Evolutionary conservation across 1,140 invertebrate species (phyloP).

Genomic region (Limonius californicus): DNA sequence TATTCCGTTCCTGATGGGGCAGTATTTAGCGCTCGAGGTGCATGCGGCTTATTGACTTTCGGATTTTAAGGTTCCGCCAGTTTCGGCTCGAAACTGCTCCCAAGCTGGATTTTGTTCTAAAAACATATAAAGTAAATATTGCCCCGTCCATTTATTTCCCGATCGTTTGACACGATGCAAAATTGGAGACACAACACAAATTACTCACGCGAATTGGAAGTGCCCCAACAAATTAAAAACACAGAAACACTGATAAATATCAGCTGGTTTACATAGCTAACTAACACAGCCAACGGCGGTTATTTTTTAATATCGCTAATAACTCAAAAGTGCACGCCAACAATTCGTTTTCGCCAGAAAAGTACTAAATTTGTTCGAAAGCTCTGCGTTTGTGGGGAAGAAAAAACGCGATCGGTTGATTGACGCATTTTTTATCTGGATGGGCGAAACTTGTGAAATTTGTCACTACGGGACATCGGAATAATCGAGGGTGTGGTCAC

Average conservation of each 20-base stretch:
- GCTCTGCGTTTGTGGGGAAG: not conserved
- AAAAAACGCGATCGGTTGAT: not conserved
- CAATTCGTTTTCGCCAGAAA: not conserved
- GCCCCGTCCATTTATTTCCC: too few relatives aligned
- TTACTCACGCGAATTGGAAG: not conserved
- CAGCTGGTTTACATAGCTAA: not conserved
- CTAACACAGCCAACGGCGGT: not conserved
- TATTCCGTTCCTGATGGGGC: constrained; percentile 36
- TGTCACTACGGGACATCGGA: not conserved
- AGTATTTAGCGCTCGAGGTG: constrained; percentile 20
- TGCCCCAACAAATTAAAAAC: not conserved
- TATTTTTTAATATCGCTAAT: constrained; percentile 15
- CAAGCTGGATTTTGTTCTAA: too few relatives aligned
- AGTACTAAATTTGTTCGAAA: not conserved
- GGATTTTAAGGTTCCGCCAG: too few relatives aligned
- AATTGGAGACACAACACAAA: too few relatives aligned
- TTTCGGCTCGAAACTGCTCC: too few relatives aligned
- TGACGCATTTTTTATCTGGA: not conserved
- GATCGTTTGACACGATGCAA: too few relatives aligned
- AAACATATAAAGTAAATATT: too few relatives aligned
- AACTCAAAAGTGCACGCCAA: constrained; percentile 8
- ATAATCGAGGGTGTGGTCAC: not conserved
- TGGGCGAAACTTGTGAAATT: not conserved
- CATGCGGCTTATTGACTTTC: too few relatives aligned
- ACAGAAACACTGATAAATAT: constrained; percentile 3